Percentiles rank a stretch among this genome's conserved stretches.
These are phyloP conservation scores for Thaumatotibia leucotreta DNA, from an alignment of 1,140 invertebrate species.

Conservation along the genomic window DNA sequence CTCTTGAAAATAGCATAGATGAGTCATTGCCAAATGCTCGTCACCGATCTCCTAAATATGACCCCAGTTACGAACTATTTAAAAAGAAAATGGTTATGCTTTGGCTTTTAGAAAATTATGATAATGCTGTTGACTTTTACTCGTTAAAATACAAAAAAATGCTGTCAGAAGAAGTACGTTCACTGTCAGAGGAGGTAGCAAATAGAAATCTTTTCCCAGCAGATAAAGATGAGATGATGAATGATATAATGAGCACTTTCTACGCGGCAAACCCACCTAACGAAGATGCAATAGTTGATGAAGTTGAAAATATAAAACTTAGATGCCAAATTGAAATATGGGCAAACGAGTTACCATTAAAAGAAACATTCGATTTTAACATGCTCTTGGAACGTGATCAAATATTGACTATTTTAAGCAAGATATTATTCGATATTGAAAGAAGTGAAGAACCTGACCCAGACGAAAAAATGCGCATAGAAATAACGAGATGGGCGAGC, in stretches of 20 bases:
- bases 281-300: conserved; percentile 29
- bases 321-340: conserved; percentile 42
- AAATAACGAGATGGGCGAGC: conserved; percentile 38
- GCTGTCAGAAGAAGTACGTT: conserved; percentile 32
- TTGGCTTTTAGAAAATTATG: conserved; percentile 49
- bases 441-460: conserved; percentile 17
- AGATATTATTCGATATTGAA: conserved; percentile 37
- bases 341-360: conserved; percentile 39
- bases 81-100: conserved; percentile 37
- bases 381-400: conserved; percentile 36
- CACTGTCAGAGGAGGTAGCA: conserved; percentile 27
- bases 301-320: conserved; percentile 44
- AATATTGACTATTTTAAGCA: conserved; percentile 38
- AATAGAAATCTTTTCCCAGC: conserved; percentile 31
- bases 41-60: conserved; percentile 16
- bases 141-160: conserved; percentile 37
- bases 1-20: conserved; percentile 38
- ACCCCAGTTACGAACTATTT: conserved; percentile 44
- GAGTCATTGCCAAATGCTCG: conserved; percentile 34
- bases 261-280: conserved; percentile 36
- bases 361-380: conserved; percentile 17
- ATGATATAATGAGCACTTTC: conserved; percentile 35
- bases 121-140: conserved; percentile 30
- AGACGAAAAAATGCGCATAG: conserved; percentile 32
- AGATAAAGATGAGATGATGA: conserved; percentile 36